Evolutionary conservation across 2,113 vertebrate species (phyloP), one percentile per base, ranked within the genome.

Genomic region (Tympanuchus pallidicinctus): DNA sequence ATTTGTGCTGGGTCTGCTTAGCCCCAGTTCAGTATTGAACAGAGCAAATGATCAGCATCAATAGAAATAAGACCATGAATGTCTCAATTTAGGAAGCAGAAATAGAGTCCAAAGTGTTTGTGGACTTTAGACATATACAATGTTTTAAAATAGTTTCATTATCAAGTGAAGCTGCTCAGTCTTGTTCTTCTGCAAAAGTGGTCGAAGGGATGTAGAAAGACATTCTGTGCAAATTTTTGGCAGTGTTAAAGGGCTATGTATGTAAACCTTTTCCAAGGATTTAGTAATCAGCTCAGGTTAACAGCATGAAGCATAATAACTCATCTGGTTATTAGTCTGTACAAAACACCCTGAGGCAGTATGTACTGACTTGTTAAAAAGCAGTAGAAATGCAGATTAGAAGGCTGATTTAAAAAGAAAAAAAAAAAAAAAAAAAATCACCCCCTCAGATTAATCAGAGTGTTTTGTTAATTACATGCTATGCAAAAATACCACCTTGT

Each of bases 241-340:
- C 48, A 70, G 60, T 27, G 28, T 59, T 84, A 47, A 91, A 88
- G 21, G 10, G 34, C 48, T 66, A 21, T 93, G 13, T 56, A n/a
- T 18, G 60, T 67, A 80, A 80, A 21, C 28, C 25, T 82, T 92
- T 95, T 50, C 43, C 27, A 67, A 64, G 59, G 50, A 86, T 79
- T 60, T 47, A 85, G 36, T 18, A 50, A 79, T 65, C 47, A 52
- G 84, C 76, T 88, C 79, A 36, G 84, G 60, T 88, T 82, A 93
- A 48, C n/a, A 88, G 86, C 89, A 76, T n/a, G 25, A 67, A 86
- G 92, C 71, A 75, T 93, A 96, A 90, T 45, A 96, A 83, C n/a
- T 91, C 73, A 36, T 88, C 52, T 27, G 11, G 43, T 79, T 86
- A 20, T 78, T 52, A 63, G 56, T 82, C 64, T 48, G 11, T 77